Percentiles rank a stretch among this genome's conserved stretches.
These are phyloP conservation scores for Carcinoscorpius rotundicauda DNA, from an alignment of 1,140 invertebrate species.

Conservation along the genomic window DNA sequence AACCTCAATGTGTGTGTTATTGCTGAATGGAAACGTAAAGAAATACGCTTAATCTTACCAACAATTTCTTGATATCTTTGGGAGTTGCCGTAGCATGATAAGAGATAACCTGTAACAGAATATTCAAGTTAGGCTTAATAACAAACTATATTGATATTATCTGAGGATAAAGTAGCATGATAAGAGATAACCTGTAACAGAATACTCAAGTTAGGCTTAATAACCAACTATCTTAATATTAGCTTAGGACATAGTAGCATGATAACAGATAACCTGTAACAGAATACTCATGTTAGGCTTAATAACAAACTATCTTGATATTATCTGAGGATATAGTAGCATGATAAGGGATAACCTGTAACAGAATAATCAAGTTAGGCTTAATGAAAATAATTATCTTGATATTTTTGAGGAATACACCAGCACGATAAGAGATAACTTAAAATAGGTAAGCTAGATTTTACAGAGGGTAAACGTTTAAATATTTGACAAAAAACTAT, in stretches of 20 bases:
- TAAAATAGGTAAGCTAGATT: too few relatives aligned
- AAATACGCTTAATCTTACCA: slow-evolving; percentile 19
- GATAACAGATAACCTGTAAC: slow-evolving; percentile 35
- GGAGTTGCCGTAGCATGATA: slow-evolving; percentile 38
- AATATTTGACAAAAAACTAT: neutral
- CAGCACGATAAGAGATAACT: too few relatives aligned
- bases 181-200: slow-evolving; percentile 33
- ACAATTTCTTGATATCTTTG: slow-evolving; percentile 30
- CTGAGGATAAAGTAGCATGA: slow-evolving; percentile 37
- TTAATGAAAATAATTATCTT: too few relatives aligned
- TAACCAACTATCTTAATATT: slow-evolving; percentile 25
- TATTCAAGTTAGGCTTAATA: too few relatives aligned
- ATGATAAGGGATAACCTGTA: slow-evolving; percentile 37
- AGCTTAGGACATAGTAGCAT: slow-evolving; percentile 36
- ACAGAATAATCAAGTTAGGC: too few relatives aligned
- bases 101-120: slow-evolving; percentile 29
- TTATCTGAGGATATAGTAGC: slow-evolving; percentile 37
- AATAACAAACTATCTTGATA: slow-evolving; percentile 14
- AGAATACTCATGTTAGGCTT: too few relatives aligned
- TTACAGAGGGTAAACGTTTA: too few relatives aligned
- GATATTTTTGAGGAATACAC: too few relatives aligned
- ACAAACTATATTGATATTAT: slow-evolving; percentile 28
- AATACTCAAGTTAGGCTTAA: too few relatives aligned
- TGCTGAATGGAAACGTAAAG: too few relatives aligned
- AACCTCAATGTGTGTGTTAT: too few relatives aligned